Percentiles rank a stretch among this genome's conserved stretches.
These are phyloP conservation scores for Latheticus oryzae DNA, from an alignment of 2,888 invertebrate species.

Conservation along the genomic window DNA sequence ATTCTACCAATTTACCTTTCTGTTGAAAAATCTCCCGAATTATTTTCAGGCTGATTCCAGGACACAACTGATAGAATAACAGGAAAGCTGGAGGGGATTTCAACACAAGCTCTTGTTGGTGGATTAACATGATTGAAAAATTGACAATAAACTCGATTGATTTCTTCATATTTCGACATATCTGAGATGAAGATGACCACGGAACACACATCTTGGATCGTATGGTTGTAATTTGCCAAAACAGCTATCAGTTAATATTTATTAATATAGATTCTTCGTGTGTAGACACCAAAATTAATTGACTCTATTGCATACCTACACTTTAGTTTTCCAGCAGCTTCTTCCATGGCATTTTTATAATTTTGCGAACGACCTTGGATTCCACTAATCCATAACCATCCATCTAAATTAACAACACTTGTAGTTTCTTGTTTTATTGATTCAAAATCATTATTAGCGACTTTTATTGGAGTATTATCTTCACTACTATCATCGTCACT, in stretches of 20 bases:
- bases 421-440: slow-evolving; percentile 45
- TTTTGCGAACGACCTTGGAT: slow-evolving; percentile 78
- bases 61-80: slow-evolving; percentile 83
- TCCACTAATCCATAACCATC: slow-evolving; percentile 89
- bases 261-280: too few species aligned
- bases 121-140: slow-evolving; percentile 82
- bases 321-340: slow-evolving; percentile 82
- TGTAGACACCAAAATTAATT: too few species aligned
- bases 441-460: background rate
- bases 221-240: slow-evolving; percentile 62
- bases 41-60: slow-evolving; percentile 62
- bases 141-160: slow-evolving; percentile 83
- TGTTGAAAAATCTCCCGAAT: slow-evolving; percentile 51
- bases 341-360: slow-evolving; percentile 74
- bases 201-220: slow-evolving; percentile 78
- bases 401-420: slow-evolving; percentile 67
- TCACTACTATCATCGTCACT: slow-evolving; percentile 40
- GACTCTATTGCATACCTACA: slow-evolving; percentile 78
- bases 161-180: slow-evolving; percentile 80
- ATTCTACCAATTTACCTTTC: slow-evolving; percentile 54
- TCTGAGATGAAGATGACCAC: slow-evolving; percentile 87
- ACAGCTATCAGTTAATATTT: slow-evolving; percentile 42
- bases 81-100: slow-evolving; percentile 77
- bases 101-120: slow-evolving; percentile 87
- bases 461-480: too few species aligned